A percentile compares a stretch with the other conserved stretches of the same genome.
Conservation (phyloP, 2,888 invertebrate genomes). For the Trissolcus japonicus region DNA sequence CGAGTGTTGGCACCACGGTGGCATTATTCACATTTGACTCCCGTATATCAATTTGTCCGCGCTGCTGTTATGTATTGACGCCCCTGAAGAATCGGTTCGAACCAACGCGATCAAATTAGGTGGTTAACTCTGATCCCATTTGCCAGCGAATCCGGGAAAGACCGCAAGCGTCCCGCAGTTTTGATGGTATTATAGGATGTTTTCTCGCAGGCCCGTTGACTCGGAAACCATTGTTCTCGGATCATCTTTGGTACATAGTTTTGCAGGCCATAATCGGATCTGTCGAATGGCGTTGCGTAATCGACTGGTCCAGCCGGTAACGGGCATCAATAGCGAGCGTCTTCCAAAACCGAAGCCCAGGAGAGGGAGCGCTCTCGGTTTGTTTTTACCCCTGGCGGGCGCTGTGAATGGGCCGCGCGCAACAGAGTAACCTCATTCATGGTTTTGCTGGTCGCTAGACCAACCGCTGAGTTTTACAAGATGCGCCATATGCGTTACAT, state of each 20-base stretch:
- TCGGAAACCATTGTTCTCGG: conserved; percentile 66
- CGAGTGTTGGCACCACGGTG: background rate
- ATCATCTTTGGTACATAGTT: conserved; percentile 66
- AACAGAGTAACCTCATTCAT: conserved; percentile 71
- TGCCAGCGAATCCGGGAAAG: conserved; percentile 12
- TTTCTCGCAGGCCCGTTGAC: conserved; percentile 66
- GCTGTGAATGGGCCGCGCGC: conserved; percentile 65
- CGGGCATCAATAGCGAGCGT: conserved; percentile 43
- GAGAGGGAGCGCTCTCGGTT: conserved; percentile 34
- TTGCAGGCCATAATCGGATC: conserved; percentile 67
- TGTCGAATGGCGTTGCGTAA: conserved; percentile 63
- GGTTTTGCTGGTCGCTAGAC: conserved; percentile 62
- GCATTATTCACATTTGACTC: background rate
- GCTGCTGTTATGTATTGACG: no score
- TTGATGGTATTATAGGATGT: conserved; percentile 42
- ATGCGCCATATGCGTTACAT: conserved; percentile 75
- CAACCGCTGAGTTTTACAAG: conserved; percentile 76
- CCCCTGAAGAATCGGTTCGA: background rate
- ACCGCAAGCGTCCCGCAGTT: conserved; percentile 30
- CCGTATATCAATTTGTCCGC: no score
- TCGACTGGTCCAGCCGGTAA: conserved; percentile 59
- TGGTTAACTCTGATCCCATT: conserved; percentile 45
- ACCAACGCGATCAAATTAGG: conserved; percentile 24
- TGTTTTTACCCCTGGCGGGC: conserved; percentile 43
- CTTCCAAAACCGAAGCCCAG: conserved; percentile 33